Conservation (phyloP, 1,140 invertebrate species). For the Pseudomyrmex concolor region DNA sequence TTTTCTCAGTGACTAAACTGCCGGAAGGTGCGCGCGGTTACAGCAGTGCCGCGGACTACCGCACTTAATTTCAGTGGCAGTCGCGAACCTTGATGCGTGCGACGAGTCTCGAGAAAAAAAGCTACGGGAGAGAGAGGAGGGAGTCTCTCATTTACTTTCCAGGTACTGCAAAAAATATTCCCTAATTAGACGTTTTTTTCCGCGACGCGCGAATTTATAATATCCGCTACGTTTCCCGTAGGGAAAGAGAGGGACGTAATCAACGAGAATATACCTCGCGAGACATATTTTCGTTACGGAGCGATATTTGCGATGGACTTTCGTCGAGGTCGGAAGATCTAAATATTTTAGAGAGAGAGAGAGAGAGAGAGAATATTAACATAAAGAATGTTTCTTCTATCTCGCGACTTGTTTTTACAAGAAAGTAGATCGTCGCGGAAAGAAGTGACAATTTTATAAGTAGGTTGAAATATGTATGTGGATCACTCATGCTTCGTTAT, state of each 20-base stretch:
- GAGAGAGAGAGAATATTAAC: neutral
- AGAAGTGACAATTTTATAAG: conserved; percentile 6
- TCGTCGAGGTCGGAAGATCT: neutral
- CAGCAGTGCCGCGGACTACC: conserved; percentile 16
- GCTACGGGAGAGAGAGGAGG: neutral
- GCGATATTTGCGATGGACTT: conserved; percentile 6
- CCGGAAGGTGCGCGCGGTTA: conserved; percentile 54
- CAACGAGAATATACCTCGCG: conserved; percentile 35
- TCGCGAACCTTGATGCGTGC: neutral
- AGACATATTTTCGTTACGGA: conserved; percentile 15
- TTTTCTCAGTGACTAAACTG: conserved; percentile 59
- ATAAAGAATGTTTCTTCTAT: conserved; percentile 23
- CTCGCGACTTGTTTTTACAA: neutral
- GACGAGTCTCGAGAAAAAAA: neutral
- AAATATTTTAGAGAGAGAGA: conserved; percentile 6
- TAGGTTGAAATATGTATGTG: neutral
- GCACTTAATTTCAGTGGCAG: conserved; percentile 59
- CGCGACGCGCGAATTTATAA: conserved; percentile 56
- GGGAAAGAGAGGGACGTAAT: conserved; percentile 34
- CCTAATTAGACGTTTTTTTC: conserved; percentile 54
- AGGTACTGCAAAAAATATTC: conserved; percentile 49
- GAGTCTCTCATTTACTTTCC: conserved; percentile 48
- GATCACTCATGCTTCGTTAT: neutral
- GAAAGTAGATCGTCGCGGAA: neutral
- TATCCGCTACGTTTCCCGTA: conserved; percentile 43